Evolutionary conservation across 2,113 vertebrate genomes (phyloP), one percentile per base, ranked within the genome.

Genomic region (Oncorhynchus mykiss): DNA sequence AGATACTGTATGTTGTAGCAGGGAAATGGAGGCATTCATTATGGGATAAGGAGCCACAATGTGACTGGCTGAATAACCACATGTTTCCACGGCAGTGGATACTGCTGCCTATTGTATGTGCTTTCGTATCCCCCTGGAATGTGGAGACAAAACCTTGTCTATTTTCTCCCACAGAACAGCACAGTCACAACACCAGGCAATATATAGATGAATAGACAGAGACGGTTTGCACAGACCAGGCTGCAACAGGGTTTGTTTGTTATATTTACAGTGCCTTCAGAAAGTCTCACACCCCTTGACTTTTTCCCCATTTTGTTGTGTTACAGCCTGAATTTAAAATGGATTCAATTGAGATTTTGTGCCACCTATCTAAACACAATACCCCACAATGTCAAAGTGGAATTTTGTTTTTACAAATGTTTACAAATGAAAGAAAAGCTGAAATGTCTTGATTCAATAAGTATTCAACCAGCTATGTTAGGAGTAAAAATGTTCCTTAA

Each of bases 21-120:
- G 93, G 92, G 94, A 93, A 93, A 94, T 91, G 93, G 92, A 92
- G 90, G 93, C 89, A 91, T 94, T 94, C 89, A 94, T 95, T 91
- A 94, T 92, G 84, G 91, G 89, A 91, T 91, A 92, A 91, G 94
- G 93, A 92, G 84, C 90, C 86, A 79, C 84, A 88, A 72, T 80
- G 72, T 88, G 82, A 78, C 84, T 1, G 4, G 13, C 80, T 88
- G 88, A 93, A 74, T 74, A 78, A 80, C 74, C 75, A 57, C 59
- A 51, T 16, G 18, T 67, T 78, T 78, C 64, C 70, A 24, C 34
- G 16, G 59, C 16, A 16, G 59, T 72, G 66, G 25, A 25, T 3
- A 67, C 29, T 31, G 67, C 29, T 31, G 67, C 31, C 12, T 69
- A 71, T 65, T 85, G 76, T 82, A 82, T 76, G 62, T 69, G 75